Conservation (phyloP, 2,113 vertebrate species). For the Boulengeromyrus knoepffleri region DNA sequence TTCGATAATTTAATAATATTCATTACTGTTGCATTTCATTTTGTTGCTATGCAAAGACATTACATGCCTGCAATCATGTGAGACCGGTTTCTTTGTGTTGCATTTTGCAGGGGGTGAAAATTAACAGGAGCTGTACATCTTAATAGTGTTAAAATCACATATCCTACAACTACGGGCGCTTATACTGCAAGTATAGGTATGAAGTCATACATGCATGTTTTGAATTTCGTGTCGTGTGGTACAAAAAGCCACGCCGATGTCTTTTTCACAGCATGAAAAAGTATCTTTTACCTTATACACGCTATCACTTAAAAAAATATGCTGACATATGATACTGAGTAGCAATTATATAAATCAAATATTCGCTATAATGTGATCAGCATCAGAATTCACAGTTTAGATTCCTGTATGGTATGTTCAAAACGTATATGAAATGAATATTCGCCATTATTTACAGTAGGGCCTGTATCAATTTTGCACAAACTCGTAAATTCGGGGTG, state of each 20-base stretch:
- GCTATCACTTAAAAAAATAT: background rate
- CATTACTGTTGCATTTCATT: background rate
- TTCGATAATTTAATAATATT: background rate
- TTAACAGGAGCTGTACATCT: conserved; percentile 30
- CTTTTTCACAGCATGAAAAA: background rate
- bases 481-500: background rate
- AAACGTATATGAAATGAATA: background rate
- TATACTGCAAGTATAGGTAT: background rate
- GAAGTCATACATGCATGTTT: background rate
- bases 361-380: background rate
- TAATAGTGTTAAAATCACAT: conserved; percentile 33
- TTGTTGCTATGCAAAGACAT: background rate
- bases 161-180: background rate
- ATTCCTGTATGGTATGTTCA: background rate
- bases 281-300: background rate
- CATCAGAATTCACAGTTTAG: background rate
- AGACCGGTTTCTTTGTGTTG: background rate
- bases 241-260: background rate
- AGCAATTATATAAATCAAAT: background rate
- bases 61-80: background rate
- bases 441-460: background rate
- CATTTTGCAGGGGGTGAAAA: background rate
- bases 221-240: background rate
- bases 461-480: background rate
- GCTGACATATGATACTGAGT: background rate